Base-by-base conservation (phyloP, 2,888 invertebrate genomes). In the Coenonympha glycerion region DNA sequence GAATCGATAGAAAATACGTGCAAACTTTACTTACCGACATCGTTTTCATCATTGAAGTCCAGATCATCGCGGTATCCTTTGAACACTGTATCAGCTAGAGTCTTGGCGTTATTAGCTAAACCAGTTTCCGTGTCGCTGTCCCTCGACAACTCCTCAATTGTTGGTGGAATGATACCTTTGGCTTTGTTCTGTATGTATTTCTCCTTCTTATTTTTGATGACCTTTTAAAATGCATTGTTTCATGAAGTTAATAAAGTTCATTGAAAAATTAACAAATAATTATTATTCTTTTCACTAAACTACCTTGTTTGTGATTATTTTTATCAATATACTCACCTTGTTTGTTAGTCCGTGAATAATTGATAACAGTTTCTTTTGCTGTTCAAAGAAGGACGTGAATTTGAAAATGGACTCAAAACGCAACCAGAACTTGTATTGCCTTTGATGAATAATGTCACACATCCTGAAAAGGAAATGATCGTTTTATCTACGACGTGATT, bases 391-490 rank as follows among this genome's bases (percentile, higher is more conserved):
- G 21, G 90, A 89, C 3, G 93, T 90, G 3, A 92, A 73, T 60
- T 91, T 91, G 79, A 93, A 95, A 30, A 94, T 76, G 54, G 90
- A 73, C 59, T 94, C 93, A 11, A 92, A 90, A 55, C 93, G 89
- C 41, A 94, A 79, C 90, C 93, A 92, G 19, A 93, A 72, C 69
- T 93, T 92, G 56, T 92, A 91, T 66, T 94, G 94, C 44, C 95
- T 90, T 59, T 92, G 87, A 64, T 95, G 94, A 4, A 95, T 90
- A 47, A 95, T 94, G 61, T 93, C 93, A 66, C 93, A 94, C 93
- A 95, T 93, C 63, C 88, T 88, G 64, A 21, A 76, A 78, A 26
- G 36, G 18, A n/a, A 6, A 4, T 3, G 33, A 4, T 11, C 9
- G 26, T n/a, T 26, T 26, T n/a, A n/a, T n/a, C n/a, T n/a, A n/a